These are phyloP conservation scores for Chaenodraco wilsoni DNA, from an alignment of 2,797 vertebrate species.

Conservation along the genomic window DNA sequence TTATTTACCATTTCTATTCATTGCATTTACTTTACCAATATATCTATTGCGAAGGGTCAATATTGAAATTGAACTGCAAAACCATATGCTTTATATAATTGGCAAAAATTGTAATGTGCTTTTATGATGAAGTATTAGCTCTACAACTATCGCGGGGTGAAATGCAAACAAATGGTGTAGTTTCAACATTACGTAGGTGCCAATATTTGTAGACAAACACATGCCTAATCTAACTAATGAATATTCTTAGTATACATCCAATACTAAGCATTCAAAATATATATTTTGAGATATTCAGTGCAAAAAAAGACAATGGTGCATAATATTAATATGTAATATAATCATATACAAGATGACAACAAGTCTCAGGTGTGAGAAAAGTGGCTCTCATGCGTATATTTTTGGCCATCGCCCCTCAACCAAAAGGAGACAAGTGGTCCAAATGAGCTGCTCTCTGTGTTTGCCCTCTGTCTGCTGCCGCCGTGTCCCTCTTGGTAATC, in stretches of 20 bases:
- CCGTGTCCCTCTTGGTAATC: constrained; percentile 10
- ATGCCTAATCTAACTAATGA: background rate
- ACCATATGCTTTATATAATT: background rate
- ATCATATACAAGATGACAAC: background rate
- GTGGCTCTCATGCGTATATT: background rate
- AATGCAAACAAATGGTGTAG: background rate
- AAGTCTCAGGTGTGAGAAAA: background rate
- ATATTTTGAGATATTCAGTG: background rate
- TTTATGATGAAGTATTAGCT: background rate
- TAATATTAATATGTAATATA: background rate
- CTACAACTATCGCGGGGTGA: background rate
- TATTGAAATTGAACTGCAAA: background rate
- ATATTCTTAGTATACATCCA: background rate
- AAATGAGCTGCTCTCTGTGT: constrained; percentile 11
- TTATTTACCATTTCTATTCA: background rate
- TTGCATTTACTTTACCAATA: background rate
- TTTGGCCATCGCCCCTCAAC: background rate
- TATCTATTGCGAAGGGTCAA: background rate
- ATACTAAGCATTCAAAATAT: background rate
- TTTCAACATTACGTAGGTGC: constrained; percentile 11
- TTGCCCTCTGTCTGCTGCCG: constrained; percentile 1
- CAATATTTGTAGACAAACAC: background rate
- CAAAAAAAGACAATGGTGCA: background rate
- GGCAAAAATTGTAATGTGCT: background rate
- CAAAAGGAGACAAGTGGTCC: background rate